Evolutionary conservation across 2,113 vertebrate genomes (phyloP), one percentile per base, ranked within the genome.

Genomic region (Symphodus melops): DNA sequence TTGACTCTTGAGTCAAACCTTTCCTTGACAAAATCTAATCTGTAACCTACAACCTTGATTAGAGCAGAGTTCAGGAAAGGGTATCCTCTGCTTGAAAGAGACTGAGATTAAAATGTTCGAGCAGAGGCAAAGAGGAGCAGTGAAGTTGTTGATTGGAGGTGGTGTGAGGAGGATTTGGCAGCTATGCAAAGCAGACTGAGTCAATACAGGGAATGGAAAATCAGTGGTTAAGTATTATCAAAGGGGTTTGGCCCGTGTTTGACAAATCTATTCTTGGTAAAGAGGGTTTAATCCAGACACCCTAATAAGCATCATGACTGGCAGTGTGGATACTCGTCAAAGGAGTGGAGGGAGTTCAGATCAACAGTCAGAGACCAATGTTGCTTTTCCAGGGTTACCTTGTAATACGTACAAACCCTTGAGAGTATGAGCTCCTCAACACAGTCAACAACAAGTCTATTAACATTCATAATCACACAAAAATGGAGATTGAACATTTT

Each of bases 141-240:
- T 21, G 28, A 25, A 58, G 62, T 65, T 54, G 61, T 46, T 37
- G 70, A 65, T 52, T n/a, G 53, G 44, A 25, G 63, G 49, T 23
- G 9, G 28, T 33, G 28, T 85, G 75, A 79, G 77, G 76, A 86
- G 86, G 86, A 87, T 88, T 87, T 86, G 79, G 88, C 84, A 66
- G 57, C 13, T 0, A 11, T 5, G 61, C 54, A 60, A 66, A 64
- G 52, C 60, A 63, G 63, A 75, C 68, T 52, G 41, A 67, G 33
- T 59, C 12, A 10, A 51, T 52, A 51, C n/a, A 54, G 42, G 75
- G 62, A 75, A 75, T 55, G 74, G 76, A 82, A 82, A 75, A 74
- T 72, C 36, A 0, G 39, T 20, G 33, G 49, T 28, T 44, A n/a
- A 73, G 52, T 67, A 23, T 42, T 55, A 44, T 69, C 28, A 52